phyloP scores from a whole-genome alignment of 2,113 vertebrate genomes.

The Sus scrofa region T2T-Sscrofa CM000813.6:148203001-148203500 shows the following conservation, averaged over 20 bases:
- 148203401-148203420: neutral
- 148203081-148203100: neutral
- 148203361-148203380: neutral
- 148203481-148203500: neutral
- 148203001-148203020: neutral
- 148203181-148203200: neutral
- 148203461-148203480: neutral
- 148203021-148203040: neutral
- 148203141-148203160: neutral
- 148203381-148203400: neutral
- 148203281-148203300: neutral
- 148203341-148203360: neutral
- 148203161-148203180: neutral
- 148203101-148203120: neutral
- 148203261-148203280: neutral
- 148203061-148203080: neutral
- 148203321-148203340: fast-evolving
- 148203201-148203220: neutral
- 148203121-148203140: neutral
- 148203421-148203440: neutral
- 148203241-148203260: neutral
- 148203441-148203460: too few species aligned
- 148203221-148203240: neutral
- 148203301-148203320: neutral
- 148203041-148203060: neutral